These are phyloP conservation scores for Tenualosa ilisha DNA, from an alignment of 2,797 vertebrate species.

Conservation along the genomic window DNA sequence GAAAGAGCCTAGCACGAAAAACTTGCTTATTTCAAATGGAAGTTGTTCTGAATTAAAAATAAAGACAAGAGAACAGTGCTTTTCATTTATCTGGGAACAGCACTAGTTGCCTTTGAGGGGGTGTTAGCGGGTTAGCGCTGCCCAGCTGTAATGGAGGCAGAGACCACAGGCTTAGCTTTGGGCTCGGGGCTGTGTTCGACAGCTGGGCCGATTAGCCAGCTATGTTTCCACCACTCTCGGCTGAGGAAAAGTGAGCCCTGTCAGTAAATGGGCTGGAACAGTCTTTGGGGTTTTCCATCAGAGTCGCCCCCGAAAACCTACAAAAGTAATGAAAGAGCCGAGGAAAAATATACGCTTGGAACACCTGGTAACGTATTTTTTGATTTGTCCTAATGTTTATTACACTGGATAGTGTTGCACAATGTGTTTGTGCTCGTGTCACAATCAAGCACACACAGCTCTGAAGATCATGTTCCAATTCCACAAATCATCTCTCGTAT, in stretches of 20 bases:
- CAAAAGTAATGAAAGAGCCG: not conserved
- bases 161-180: not conserved
- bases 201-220: constrained; percentile 12
- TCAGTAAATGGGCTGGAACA: constrained; percentile 9
- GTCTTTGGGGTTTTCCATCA: constrained; percentile 1
- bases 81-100: not conserved
- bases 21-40: not conserved
- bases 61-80: not conserved
- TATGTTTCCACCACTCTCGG: not conserved
- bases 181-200: not conserved
- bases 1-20: not conserved
- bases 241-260: constrained; percentile 14
- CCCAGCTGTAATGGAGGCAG: not conserved
- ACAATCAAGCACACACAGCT: not conserved
- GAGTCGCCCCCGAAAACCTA: not conserved
- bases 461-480: not conserved
- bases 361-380: not conserved
- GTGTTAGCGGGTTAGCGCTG: constrained; percentile 13
- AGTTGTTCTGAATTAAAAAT: not conserved
- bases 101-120: not conserved
- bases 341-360: not conserved
- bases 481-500: not conserved
- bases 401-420: not conserved
- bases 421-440: constrained; percentile 6
- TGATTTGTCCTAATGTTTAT: not conserved